These are phyloP conservation scores for Coenobita brevimanus DNA, from an alignment of 1,140 invertebrate genomes.

Conservation along the genomic window DNA sequence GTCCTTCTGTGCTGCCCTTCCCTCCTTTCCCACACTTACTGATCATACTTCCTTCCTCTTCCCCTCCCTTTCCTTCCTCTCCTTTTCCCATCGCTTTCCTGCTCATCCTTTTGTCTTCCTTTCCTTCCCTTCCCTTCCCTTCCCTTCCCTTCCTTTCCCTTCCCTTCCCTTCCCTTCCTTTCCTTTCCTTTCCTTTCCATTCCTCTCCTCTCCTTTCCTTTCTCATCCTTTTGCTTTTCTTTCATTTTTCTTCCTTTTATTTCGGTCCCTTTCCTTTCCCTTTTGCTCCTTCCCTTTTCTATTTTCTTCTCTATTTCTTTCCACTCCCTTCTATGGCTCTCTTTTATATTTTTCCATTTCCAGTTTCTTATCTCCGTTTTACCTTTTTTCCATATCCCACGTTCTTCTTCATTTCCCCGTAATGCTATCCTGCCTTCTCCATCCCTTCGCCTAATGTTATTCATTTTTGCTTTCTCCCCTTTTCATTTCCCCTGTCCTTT, in stretches of 20 bases:
- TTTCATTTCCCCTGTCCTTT: not conserved
- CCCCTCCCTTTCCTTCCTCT: not conserved
- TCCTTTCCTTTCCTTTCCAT: not conserved
- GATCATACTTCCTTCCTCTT: not conserved
- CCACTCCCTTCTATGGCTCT: not conserved
- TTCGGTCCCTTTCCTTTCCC: too few relatives aligned
- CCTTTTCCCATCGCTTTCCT: not conserved
- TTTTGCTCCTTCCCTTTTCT: not conserved
- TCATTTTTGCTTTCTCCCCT: not conserved
- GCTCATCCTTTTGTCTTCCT: too few relatives aligned
- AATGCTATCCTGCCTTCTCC: not conserved
- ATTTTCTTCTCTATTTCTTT: not conserved
- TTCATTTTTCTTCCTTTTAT: not conserved
- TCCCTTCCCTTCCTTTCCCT: not conserved
- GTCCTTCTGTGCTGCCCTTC: too few relatives aligned
- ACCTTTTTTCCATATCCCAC: not conserved
- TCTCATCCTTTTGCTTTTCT: not conserved
- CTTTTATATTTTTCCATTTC: not conserved
- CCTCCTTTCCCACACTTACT: too few relatives aligned
- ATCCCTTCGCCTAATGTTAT: not conserved
- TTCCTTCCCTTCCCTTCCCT: not conserved
- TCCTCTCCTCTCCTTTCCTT: not conserved
- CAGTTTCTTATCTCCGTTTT: not conserved
- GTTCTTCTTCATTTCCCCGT: not conserved
- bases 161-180: not conserved